Percentiles rank a stretch among this genome's conserved stretches.
phyloP scores from a whole-genome alignment of 2,888 invertebrate genomes.

The Pecten maximus region DNA sequence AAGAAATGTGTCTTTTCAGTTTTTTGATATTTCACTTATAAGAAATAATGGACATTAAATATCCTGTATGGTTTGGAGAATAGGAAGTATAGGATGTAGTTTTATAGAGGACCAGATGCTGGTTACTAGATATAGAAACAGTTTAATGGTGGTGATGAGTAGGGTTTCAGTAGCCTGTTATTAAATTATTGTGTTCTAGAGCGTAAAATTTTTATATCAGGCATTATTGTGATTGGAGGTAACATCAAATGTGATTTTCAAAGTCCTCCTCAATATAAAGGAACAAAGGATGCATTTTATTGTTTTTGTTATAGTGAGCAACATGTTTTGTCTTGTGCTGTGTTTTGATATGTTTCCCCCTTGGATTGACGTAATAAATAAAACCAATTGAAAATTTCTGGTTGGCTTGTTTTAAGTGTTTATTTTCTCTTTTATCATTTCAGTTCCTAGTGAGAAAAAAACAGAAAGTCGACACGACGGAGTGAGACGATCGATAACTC shows the following conservation, averaged over 20 bases:
- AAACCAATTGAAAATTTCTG: neutral
- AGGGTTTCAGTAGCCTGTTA: neutral
- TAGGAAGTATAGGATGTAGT: neutral
- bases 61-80: neutral
- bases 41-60: neutral
- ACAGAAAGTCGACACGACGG: conserved; percentile 38
- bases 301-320: neutral
- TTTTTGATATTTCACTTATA: neutral
- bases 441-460: conserved; percentile 44
- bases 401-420: neutral
- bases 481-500: conserved; percentile 57
- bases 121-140: neutral
- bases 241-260: neutral
- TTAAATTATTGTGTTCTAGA: neutral
- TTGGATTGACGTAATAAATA: neutral
- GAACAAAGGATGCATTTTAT: neutral
- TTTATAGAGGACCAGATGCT: neutral
- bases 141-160: neutral
- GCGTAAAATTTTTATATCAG: neutral
- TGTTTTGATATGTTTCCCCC: too few species aligned
- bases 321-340: neutral
- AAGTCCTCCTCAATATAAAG: neutral
- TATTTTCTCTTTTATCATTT: neutral
- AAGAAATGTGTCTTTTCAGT: neutral
- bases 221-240: neutral